Percentiles rank a stretch among this genome's conserved stretches.
Evolutionary conservation across 2,888 invertebrate genomes (phyloP).

Genomic region (Julus scanicus): DNA sequence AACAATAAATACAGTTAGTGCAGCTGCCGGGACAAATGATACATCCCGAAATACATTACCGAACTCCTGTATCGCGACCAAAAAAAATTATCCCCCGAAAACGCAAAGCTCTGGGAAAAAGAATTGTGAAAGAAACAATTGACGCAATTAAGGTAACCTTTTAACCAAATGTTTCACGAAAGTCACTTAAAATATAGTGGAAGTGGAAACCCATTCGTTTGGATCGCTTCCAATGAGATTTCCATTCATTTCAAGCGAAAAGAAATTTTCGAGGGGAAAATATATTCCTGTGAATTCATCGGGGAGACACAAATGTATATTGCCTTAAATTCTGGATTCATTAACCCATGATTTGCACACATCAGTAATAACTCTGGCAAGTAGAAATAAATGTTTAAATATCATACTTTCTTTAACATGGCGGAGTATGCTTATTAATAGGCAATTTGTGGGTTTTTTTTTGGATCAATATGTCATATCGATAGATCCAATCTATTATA

Average conservation of each 20-base stretch:
- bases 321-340: no score
- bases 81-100: neutral
- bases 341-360: no score
- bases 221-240: neutral
- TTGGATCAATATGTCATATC: no score
- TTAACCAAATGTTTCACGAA: slow-evolving; percentile 21
- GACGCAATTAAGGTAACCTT: slow-evolving; percentile 37
- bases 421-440: no score
- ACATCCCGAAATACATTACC: slow-evolving; percentile 25
- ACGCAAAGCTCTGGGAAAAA: neutral
- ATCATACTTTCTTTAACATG: no score
- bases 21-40: neutral
- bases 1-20: slow-evolving; percentile 35
- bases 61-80: neutral
- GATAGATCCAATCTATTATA: no score
- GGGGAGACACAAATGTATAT: no score
- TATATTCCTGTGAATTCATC: neutral
- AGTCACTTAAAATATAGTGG: neutral
- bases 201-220: slow-evolving; percentile 28
- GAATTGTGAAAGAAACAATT: slow-evolving; percentile 1
- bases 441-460: no score
- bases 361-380: no score
- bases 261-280: neutral
- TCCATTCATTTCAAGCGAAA: neutral
- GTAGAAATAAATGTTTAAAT: no score